Evolutionary conservation across 1,140 invertebrate species (phyloP).

Genomic region (Zaprionus camerounensis): DNA sequence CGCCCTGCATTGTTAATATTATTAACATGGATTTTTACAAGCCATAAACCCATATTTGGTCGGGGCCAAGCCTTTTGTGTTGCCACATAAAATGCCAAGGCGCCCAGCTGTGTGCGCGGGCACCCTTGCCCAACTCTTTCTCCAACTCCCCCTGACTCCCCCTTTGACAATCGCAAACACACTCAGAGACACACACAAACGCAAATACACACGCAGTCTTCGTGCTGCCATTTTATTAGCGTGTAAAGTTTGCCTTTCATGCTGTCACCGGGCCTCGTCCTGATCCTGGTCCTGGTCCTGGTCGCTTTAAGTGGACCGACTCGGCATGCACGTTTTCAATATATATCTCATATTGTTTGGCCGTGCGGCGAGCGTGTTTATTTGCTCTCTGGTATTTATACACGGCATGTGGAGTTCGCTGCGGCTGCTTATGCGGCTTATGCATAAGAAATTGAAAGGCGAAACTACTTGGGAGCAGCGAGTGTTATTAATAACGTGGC

Average conservation of each 20-base stretch:
- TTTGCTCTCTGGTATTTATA: conserved; percentile 76
- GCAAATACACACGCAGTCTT: neutral
- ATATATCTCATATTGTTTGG: conserved; percentile 81
- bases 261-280: conserved; percentile 25
- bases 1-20: conserved; percentile 72
- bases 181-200: neutral
- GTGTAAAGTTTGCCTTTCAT: conserved; percentile 74
- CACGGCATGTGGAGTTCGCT: conserved; percentile 32
- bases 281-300: conserved; percentile 30
- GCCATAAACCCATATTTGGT: conserved; percentile 80
- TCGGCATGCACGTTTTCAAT: conserved; percentile 76
- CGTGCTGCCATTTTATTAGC: conserved; percentile 69
- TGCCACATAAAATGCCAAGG: conserved; percentile 64
- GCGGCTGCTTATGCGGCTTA: conserved; percentile 56
- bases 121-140: neutral
- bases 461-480: conserved; percentile 15
- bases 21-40: conserved; percentile 83
- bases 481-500: conserved; percentile 72
- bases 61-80: conserved; percentile 72
- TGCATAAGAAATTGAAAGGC: conserved; percentile 74
- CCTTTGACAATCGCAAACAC: neutral
- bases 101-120: conserved; percentile 51
- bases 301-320: conserved; percentile 65
- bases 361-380: conserved; percentile 76
- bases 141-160: neutral